Evolutionary conservation across 2,113 vertebrate genomes (phyloP), one percentile per base, ranked within the genome.

Genomic region (Bos javanicus): DNA sequence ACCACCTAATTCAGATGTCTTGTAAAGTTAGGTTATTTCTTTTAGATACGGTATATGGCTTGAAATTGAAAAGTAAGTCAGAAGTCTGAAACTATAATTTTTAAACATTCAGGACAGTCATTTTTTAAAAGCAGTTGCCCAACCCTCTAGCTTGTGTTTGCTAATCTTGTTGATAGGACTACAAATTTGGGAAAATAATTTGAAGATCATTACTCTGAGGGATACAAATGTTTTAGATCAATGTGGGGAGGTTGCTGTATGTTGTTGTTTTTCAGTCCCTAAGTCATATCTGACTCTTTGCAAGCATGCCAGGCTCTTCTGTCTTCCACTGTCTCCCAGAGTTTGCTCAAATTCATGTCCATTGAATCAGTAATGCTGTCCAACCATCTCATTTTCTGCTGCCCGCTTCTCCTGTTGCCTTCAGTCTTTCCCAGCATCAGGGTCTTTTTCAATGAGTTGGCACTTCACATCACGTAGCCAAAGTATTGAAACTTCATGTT

Each of bases 141-240:
- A 95, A 43, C 8, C 46, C 82, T 87, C 17, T 26, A 64, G 59
- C 33, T 84, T 50, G 21, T 91, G n/a, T 90, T 90, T 95, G 30
- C 11, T 57, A 46, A 46, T 91, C 60, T 95, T 95, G 13, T 90
- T 92, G 26, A 88, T 78, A 88, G 9, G 64, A 10, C 56, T 90
- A 59, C 16, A 91, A 19, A 92, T 93, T 82, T 91, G 87, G 81
- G 83, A 92, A 95, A 92, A 94, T 78, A 52, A 84, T 76, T 90
- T 94, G n/a, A 93, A 50, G 87, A 80, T 36, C 13, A 50, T 82
- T 64, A 91, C 26, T 92, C 28, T 87, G 52, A 95, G 28, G 64
- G 46, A 88, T 83, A 12, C 23, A 95, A 48, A 90, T 88, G 3
- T 64, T 71, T 15, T 84, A 89, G 28, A 13, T 71, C 4, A 33